Evolutionary conservation across 2,113 vertebrate genomes (phyloP).

Genomic region (Clarias macrocephalus): DNA sequence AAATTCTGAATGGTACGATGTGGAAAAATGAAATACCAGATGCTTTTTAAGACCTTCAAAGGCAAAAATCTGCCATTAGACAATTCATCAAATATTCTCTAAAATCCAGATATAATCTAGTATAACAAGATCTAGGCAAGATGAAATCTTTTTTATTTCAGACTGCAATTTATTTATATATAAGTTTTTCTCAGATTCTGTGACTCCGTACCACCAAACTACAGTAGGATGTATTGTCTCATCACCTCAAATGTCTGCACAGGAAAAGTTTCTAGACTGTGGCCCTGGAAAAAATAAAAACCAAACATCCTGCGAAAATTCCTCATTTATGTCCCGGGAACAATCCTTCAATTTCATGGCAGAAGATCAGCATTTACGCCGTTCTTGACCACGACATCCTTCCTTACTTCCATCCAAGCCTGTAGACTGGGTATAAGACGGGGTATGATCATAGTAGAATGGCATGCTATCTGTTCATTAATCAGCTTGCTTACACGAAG

Average conservation of each 20-base stretch:
- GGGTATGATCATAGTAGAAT: neutral
- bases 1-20: neutral
- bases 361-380: neutral
- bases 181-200: neutral
- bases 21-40: neutral
- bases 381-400: neutral
- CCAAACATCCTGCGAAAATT: neutral
- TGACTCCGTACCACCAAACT: neutral
- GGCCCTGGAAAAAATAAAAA: neutral
- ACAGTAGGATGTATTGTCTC: neutral
- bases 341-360: neutral
- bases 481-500: neutral
- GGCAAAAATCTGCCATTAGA: neutral
- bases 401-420: neutral
- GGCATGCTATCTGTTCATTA: neutral
- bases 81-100: neutral
- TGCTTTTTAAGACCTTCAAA: neutral
- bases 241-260: neutral
- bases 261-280: neutral
- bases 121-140: neutral
- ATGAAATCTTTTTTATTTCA: neutral
- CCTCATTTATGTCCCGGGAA: neutral
- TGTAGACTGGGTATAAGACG: neutral
- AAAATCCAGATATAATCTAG: neutral
- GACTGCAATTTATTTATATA: neutral